phyloP scores from a whole-genome alignment of 2,888 invertebrate genomes.

The Brachypalpus laphriformis region DNA sequence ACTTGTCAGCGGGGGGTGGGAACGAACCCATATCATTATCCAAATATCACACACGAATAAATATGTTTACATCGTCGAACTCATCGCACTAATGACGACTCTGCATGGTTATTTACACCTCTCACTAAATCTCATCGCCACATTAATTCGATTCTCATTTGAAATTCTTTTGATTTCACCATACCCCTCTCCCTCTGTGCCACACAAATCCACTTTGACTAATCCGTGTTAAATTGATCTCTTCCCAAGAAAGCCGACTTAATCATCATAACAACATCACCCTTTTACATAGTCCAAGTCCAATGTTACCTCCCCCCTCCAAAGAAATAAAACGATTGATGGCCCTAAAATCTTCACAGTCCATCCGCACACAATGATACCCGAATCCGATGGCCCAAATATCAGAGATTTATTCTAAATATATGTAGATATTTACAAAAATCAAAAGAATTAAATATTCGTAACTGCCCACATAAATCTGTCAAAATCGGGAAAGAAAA shows the following conservation, averaged over 20 bases:
- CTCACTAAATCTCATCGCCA: conserved; percentile 34
- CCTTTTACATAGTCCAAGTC: conserved; percentile 13
- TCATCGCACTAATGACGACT: conserved; percentile 46
- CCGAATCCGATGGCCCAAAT: conserved; percentile 50
- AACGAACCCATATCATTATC: conserved; percentile 14
- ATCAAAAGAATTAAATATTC: conserved; percentile 59
- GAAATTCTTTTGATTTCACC: conserved; percentile 46
- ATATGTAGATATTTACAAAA: conserved; percentile 59
- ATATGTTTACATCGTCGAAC: conserved; percentile 33
- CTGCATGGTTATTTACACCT: conserved; percentile 60
- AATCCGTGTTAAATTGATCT: conserved; percentile 57
- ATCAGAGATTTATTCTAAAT: conserved; percentile 65
- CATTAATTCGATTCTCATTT: conserved; percentile 52
- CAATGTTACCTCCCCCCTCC: neutral
- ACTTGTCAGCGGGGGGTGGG: conserved; percentile 11
- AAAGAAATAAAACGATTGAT: conserved; percentile 53
- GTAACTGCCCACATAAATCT: conserved; percentile 73
- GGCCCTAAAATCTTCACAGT: conserved; percentile 20
- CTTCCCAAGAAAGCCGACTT: conserved; percentile 44
- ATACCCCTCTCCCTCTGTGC: neutral
- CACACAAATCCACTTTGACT: conserved; percentile 58
- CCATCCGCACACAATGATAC: conserved; percentile 24
- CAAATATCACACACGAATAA: neutral
- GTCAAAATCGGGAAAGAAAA: conserved; percentile 51
- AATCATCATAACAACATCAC: conserved; percentile 59